Conservation (phyloP, 2,797 vertebrate species). For the Lagocephalus sceleratus region DNA sequence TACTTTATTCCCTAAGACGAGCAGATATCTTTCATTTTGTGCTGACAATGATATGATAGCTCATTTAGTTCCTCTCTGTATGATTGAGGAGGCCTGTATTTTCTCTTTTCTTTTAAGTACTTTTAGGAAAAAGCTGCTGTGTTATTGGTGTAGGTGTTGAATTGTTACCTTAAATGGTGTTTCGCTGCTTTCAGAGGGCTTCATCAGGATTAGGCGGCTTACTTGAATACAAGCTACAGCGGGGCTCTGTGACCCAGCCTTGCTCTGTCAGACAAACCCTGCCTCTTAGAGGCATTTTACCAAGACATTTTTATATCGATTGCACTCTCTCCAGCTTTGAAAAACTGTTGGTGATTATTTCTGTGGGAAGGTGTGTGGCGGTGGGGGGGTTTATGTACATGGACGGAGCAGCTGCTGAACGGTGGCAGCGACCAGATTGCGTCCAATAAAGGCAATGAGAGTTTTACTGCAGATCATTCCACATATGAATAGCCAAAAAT, state of each 20-base stretch:
- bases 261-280: slow-evolving; percentile 52
- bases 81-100: not conserved
- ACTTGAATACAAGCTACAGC: slow-evolving; percentile 55
- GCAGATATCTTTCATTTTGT: too few species aligned
- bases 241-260: slow-evolving; percentile 53
- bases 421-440: slow-evolving; percentile 41
- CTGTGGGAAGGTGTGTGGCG: slow-evolving; percentile 42
- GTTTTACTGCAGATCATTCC: slow-evolving; percentile 38
- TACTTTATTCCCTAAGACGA: too few species aligned
- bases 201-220: slow-evolving; percentile 59
- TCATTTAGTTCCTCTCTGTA: too few species aligned
- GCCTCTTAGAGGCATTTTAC: slow-evolving; percentile 55
- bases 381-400: slow-evolving; percentile 31
- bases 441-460: slow-evolving; percentile 54
- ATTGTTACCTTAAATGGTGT: slow-evolving; percentile 64
- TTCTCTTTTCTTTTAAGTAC: not conserved
- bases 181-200: slow-evolving; percentile 58
- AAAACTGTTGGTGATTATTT: slow-evolving; percentile 58
- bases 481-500: slow-evolving; percentile 6
- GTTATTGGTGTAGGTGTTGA: slow-evolving; percentile 53
- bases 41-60: too few species aligned
- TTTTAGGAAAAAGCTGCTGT: slow-evolving; percentile 17
- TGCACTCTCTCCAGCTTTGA: slow-evolving; percentile 57
- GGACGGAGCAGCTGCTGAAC: slow-evolving; percentile 45
- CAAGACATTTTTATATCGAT: slow-evolving; percentile 62